Conservation (phyloP, 2,113 vertebrate species). For the Uropsilus gracilis region DNA sequence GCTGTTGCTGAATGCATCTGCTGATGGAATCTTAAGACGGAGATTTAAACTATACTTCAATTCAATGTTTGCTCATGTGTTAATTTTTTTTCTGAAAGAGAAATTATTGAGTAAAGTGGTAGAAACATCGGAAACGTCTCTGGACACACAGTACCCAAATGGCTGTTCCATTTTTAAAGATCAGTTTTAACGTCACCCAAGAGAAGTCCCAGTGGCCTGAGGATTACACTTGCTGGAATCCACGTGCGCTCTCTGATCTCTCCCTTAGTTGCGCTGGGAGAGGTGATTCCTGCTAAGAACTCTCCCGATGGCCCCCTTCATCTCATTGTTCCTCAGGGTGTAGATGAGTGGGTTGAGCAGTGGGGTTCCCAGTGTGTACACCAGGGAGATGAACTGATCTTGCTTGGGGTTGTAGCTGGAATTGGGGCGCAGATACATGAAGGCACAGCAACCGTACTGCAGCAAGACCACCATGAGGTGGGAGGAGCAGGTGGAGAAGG, state of each 20-base stretch:
- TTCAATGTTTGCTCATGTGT: background rate
- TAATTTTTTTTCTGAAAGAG: background rate
- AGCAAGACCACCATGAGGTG: constrained; percentile 74
- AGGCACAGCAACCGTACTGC: constrained; percentile 73
- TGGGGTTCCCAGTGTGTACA: constrained; percentile 74
- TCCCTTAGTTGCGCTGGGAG: background rate
- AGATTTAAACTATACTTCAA: background rate
- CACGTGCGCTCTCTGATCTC: too few relatives aligned
- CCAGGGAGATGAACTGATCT: constrained; percentile 72
- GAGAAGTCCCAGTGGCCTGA: background rate
- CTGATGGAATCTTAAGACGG: background rate
- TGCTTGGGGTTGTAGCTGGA: constrained; percentile 44
- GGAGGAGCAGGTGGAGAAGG: constrained; percentile 79
- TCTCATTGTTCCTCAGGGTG: constrained; percentile 77
- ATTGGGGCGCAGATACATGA: constrained; percentile 75
- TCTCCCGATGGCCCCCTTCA: constrained; percentile 61
- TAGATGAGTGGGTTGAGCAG: constrained; percentile 81
- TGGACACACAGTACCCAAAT: background rate
- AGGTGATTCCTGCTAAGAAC: background rate
- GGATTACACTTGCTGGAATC: background rate
- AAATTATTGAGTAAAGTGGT: background rate
- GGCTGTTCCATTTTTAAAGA: background rate
- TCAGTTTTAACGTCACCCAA: background rate
- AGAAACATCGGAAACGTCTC: background rate
- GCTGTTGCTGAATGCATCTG: background rate